Evolutionary conservation across 1,140 invertebrate genomes (phyloP).

Genomic region (Leptestheria dahalacensis): DNA sequence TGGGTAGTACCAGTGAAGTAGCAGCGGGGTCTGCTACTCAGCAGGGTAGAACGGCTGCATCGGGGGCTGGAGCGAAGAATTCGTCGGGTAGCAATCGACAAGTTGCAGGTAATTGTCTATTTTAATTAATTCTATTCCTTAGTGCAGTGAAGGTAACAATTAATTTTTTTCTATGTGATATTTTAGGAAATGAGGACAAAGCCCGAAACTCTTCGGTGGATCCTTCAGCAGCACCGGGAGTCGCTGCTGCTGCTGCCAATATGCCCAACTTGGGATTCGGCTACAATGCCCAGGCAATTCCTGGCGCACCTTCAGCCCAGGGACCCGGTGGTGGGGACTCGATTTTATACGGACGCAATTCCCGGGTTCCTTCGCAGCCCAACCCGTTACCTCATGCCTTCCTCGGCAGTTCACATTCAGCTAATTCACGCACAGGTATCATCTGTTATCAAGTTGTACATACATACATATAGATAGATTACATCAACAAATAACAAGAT

Average conservation of each 20-base stretch:
- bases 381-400: slow-evolving; percentile 1
- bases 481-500: too few species aligned
- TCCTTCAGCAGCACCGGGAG: too few species aligned
- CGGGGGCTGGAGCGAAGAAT: background rate
- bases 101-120: background rate
- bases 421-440: background rate
- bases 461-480: too few species aligned
- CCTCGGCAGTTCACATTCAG: background rate
- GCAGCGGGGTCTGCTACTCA: background rate
- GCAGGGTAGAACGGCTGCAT: background rate
- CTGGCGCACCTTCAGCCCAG: slow-evolving; percentile 26
- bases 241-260: background rate
- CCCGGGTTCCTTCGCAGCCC: background rate
- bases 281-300: slow-evolving; percentile 18
- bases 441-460: too few species aligned
- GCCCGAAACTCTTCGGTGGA: too few species aligned
- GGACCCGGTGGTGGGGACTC: background rate
- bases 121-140: too few species aligned
- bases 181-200: too few species aligned
- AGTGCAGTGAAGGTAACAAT: too few species aligned
- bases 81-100: background rate
- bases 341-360: background rate
- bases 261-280: background rate
- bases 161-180: too few species aligned
- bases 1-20: background rate